Base-by-base conservation (phyloP, 2,113 vertebrate genomes). In the Pachycephala philippinensis region DNA sequence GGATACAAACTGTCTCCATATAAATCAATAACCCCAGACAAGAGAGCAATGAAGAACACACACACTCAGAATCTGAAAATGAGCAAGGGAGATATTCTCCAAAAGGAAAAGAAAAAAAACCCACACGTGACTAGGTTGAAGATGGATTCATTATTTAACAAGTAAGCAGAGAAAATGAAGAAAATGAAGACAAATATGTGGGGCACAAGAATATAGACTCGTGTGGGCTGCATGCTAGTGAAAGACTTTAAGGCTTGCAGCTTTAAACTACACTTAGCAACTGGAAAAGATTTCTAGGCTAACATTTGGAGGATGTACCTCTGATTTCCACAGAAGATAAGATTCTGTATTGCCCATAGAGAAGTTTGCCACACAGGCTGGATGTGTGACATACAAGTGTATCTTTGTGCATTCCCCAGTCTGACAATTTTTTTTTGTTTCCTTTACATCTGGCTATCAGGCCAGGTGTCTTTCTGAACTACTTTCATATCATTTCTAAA, bases 51-150 rank as follows among this genome's bases (percentile, higher is more conserved):
- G 39, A 59, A 69, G 63, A 42, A 84, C 24, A 37, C 33, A 37
- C 10, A 52, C 14, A 56, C 28, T 53, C 28, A 6, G 28, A 65
- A 22, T 72, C 49, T 56, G n/a, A 79, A 84, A 52, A 68, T 2
- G 2, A 83, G 13, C 44, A 20, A 72, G 20, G 20, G 8, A 69
- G n/a, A 69, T 1, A 1, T 30, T 72, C 20, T 57, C 31, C 28
- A 72, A 72, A 64, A 79, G 27, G 7, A 28, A 59, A 82, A 54
- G 35, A 15, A 21, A 16, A 28, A 22, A 52, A 39, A 2, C 1
- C 2, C 42, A 27, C 63, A 39, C 0, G 0, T 17, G 4, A 64
- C 30, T 56, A 37, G 2, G 7, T 3, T 85, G 37, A 37, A 11
- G 28, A 79, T 31, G 17, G 27, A 71, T 74, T 84, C 2, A 5